Conservation (phyloP, 1,140 invertebrate genomes). For the Adoxophyes honmai region DNA sequence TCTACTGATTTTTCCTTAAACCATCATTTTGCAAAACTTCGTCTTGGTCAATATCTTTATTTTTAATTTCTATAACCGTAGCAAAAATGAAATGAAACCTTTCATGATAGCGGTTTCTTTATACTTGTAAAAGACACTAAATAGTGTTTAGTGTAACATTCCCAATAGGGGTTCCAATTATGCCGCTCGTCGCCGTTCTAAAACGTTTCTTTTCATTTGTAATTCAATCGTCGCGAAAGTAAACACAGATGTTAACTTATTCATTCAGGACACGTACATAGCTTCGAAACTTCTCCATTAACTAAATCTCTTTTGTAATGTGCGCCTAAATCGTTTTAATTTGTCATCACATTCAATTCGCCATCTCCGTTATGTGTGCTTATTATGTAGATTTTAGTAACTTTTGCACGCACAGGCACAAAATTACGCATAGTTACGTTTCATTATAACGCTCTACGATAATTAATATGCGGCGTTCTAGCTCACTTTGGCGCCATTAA, state of each 20-base stretch:
- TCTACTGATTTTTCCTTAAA: no score
- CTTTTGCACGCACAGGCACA: neutral
- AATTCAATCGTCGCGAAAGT: constrained; percentile 1
- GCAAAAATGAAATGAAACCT: no score
- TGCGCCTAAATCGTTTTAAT: constrained; percentile 26
- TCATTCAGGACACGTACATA: constrained; percentile 24
- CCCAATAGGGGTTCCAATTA: neutral
- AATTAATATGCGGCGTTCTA: constrained; percentile 10
- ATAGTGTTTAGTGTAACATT: no score
- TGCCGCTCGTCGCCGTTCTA: neutral
- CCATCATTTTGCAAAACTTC: no score
- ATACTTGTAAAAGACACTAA: no score
- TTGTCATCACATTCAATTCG: constrained; percentile 27
- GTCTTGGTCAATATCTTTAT: no score
- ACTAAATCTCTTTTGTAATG: constrained; percentile 29
- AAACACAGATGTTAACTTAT: constrained; percentile 15
- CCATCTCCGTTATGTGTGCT: constrained; percentile 10
- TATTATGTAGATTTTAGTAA: constrained; percentile 14
- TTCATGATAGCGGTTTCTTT: no score
- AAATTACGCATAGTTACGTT: constrained; percentile 6
- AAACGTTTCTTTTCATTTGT: constrained; percentile 13
- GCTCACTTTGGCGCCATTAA: neutral
- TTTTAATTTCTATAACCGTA: no score
- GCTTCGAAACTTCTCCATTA: constrained; percentile 22
- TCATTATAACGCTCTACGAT: neutral